phyloP scores from a whole-genome alignment of 2,113 vertebrate genomes.

The Otocyon megalotis region DNA sequence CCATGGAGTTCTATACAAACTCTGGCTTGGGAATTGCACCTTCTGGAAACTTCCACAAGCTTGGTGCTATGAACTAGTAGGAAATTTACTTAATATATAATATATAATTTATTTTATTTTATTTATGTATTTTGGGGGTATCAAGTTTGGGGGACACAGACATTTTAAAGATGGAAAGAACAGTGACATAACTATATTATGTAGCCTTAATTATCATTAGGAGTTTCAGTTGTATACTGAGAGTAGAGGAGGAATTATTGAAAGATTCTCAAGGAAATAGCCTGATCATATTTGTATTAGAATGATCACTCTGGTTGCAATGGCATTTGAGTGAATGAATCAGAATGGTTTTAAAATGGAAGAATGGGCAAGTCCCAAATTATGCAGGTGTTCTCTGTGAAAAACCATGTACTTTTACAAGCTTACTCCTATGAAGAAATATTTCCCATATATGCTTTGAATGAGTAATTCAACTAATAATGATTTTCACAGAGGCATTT shows the following conservation, averaged over 20 bases:
- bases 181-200: background rate
- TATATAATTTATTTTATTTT: background rate
- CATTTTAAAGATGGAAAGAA: background rate
- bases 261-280: background rate
- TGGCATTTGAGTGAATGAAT: background rate
- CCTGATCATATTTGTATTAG: background rate
- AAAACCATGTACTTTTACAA: background rate
- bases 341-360: background rate
- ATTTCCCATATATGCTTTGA: background rate
- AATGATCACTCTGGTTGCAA: background rate
- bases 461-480: background rate
- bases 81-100: background rate
- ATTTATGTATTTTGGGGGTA: background rate
- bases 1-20: background rate
- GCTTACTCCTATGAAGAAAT: background rate
- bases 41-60: background rate
- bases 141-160: background rate
- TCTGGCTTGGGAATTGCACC: background rate
- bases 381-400: background rate
- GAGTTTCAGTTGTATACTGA: background rate
- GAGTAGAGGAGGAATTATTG: background rate
- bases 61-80: background rate
- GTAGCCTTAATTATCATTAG: background rate
- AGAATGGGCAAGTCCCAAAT: background rate
- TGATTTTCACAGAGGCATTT: background rate